Evolutionary conservation across 1,140 invertebrate species (phyloP).

Genomic region (Dendrolimus kikuchii): DNA sequence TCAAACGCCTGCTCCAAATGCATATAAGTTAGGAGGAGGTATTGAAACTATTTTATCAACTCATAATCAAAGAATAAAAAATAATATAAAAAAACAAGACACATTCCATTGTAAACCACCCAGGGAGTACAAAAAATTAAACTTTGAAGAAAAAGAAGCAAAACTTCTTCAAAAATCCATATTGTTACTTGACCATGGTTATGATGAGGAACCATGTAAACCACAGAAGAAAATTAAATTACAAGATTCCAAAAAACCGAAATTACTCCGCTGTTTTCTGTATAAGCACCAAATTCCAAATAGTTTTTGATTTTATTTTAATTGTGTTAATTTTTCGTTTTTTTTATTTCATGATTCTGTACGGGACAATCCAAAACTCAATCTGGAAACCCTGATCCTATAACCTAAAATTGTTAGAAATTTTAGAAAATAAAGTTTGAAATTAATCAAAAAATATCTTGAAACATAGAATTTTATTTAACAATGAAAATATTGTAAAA

Average conservation of each 20-base stretch:
- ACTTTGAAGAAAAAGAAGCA: constrained; percentile 27
- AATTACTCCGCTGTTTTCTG: constrained; percentile 5
- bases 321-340: too few species aligned
- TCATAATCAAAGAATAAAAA: constrained; percentile 40
- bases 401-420: too few species aligned
- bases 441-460: background rate
- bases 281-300: too few species aligned
- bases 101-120: constrained; percentile 32
- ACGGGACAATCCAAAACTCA: too few species aligned
- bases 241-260: background rate
- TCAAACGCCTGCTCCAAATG: constrained; percentile 37
- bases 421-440: background rate
- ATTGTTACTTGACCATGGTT: constrained; percentile 22
- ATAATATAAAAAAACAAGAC: constrained; percentile 42
- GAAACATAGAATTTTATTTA: background rate
- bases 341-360: too few species aligned
- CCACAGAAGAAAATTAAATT: background rate
- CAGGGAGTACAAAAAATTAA: constrained; percentile 18
- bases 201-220: constrained; percentile 1
- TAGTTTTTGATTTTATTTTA: too few species aligned
- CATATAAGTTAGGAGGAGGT: constrained; percentile 34
- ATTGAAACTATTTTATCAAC: constrained; percentile 45
- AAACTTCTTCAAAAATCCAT: constrained; percentile 36
- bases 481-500: too few species aligned
- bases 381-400: too few species aligned